These are phyloP conservation scores for Ptychodera flava DNA, from an alignment of 35 echinoderm and acorn worm genomes.

Conservation along the genomic window DNA sequence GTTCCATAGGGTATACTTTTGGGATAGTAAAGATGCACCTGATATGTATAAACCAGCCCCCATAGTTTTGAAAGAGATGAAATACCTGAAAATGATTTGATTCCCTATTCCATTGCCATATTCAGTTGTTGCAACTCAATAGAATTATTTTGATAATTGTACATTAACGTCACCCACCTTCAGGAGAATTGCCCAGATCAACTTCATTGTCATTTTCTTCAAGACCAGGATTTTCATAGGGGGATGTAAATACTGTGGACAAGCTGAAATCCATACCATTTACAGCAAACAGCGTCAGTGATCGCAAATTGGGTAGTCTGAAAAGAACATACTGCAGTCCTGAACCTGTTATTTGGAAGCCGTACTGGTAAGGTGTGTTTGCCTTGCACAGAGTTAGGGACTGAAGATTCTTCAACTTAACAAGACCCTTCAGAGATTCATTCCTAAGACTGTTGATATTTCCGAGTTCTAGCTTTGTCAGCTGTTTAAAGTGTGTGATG, in stretches of 20 bases:
- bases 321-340: neutral
- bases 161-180: too few species aligned
- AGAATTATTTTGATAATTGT: too few species aligned
- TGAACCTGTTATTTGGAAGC: neutral
- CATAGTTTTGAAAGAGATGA: too few species aligned
- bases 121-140: too few species aligned
- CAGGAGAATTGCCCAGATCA: too few species aligned
- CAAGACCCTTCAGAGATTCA: neutral
- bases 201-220: too few species aligned
- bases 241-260: neutral
- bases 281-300: neutral
- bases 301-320: neutral
- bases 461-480: neutral
- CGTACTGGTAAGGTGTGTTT: neutral
- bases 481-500: neutral
- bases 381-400: neutral
- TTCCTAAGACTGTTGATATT: neutral
- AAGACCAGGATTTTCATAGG: too few species aligned
- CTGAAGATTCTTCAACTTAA: neutral
- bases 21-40: too few species aligned
- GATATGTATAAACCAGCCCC: too few species aligned
- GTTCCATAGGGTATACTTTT: too few species aligned
- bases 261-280: neutral
- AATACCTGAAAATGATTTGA: too few species aligned
- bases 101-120: too few species aligned